Percentiles rank a stretch among this genome's conserved stretches.
Evolutionary conservation across 2,888 invertebrate species (phyloP).

Genomic region (Crossocerus cetratus): DNA sequence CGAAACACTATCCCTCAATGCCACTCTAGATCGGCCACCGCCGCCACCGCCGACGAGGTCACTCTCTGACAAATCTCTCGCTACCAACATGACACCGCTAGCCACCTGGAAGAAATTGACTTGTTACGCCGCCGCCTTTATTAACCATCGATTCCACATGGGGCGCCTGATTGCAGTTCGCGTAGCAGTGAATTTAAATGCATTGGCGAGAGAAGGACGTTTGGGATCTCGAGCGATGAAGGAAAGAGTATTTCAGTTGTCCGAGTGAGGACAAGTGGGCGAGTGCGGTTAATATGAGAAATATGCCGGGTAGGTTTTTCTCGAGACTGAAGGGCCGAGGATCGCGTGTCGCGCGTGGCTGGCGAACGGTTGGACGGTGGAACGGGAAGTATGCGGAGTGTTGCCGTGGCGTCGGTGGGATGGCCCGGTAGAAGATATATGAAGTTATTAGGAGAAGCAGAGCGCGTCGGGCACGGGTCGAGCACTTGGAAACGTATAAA

Average conservation of each 20-base stretch:
- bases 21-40: too few species aligned
- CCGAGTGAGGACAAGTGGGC: constrained; percentile 21
- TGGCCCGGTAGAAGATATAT: constrained; percentile 36
- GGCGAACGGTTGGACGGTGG: constrained; percentile 38
- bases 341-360: constrained; percentile 27
- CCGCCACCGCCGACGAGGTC: too few species aligned
- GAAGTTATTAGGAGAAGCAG: constrained; percentile 37
- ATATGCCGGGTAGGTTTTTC: constrained; percentile 44
- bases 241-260: constrained; percentile 34
- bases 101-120: background rate
- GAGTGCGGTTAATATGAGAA: constrained; percentile 37
- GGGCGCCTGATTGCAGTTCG: background rate
- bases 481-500: constrained; percentile 40
- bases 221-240: constrained; percentile 3
- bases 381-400: constrained; percentile 14
- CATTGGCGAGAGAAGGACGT: too few species aligned
- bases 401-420: constrained; percentile 4
- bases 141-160: background rate
- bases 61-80: background rate
- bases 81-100: background rate
- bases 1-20: constrained; percentile 35
- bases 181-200: too few species aligned
- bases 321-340: constrained; percentile 24
- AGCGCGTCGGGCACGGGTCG: constrained; percentile 17
- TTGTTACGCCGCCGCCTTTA: background rate